Evolutionary conservation across 2,888 invertebrate species (phyloP).

Genomic region (Hanleya hanleyi): DNA sequence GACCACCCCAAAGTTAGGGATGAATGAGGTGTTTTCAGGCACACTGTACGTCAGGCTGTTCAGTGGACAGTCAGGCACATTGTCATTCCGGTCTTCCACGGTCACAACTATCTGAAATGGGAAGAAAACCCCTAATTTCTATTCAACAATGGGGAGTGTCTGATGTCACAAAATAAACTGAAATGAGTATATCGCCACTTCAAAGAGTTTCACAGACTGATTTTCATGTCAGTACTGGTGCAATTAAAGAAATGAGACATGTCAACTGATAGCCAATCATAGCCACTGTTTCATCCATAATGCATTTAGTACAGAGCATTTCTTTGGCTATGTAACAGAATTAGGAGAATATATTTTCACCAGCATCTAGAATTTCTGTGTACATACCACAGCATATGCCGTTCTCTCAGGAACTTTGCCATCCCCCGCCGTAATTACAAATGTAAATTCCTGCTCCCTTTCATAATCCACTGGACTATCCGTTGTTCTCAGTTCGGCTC

Average conservation of each 20-base stretch:
- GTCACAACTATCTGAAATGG: slow-evolving; percentile 24
- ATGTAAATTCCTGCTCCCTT: neutral
- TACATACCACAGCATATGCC: neutral
- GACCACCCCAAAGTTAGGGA: slow-evolving; percentile 27
- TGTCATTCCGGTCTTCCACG: slow-evolving; percentile 41
- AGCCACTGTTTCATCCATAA: neutral
- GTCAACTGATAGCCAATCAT: too few relatives aligned
- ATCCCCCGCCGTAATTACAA: neutral
- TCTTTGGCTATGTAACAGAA: too few relatives aligned
- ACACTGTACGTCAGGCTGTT: slow-evolving; percentile 18
- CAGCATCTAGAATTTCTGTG: too few relatives aligned
- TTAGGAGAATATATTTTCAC: too few relatives aligned
- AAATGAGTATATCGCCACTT: too few relatives aligned
- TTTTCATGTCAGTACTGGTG: too few relatives aligned
- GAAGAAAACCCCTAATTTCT: too few relatives aligned
- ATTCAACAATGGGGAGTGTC: too few relatives aligned
- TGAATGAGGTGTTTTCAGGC: slow-evolving; percentile 24
- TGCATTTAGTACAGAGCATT: neutral
- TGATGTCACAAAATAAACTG: too few relatives aligned
- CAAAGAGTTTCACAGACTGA: too few relatives aligned
- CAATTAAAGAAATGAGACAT: too few relatives aligned
- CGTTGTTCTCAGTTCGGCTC: neutral
- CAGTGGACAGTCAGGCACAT: slow-evolving; percentile 27
- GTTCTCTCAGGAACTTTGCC: neutral
- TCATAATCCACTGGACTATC: neutral